Evolutionary conservation across 2,113 vertebrate genomes (phyloP).

Genomic region (Cyanoramphus novaezelandiae): DNA sequence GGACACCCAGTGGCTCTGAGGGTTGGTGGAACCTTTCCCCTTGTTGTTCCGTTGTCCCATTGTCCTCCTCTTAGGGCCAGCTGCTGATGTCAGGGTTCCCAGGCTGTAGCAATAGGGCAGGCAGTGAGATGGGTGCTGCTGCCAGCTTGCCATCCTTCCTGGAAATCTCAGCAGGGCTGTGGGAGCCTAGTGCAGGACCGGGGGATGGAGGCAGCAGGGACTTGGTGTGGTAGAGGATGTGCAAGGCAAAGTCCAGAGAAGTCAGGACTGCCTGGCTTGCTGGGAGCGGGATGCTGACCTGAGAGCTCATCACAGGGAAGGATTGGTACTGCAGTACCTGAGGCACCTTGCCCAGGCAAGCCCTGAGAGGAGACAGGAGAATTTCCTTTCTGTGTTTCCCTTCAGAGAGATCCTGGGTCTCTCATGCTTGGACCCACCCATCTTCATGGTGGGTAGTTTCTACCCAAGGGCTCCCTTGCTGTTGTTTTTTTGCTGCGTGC

Average conservation of each 20-base stretch:
- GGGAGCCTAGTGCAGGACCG: rapidly evolving
- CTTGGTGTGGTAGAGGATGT: not conserved
- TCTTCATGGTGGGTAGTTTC: rapidly evolving
- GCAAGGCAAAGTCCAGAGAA: not conserved
- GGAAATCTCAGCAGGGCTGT: not conserved
- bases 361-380: not conserved
- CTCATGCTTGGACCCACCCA: not conserved
- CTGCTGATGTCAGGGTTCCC: not conserved
- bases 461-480: not conserved
- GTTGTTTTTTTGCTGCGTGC: rapidly evolving
- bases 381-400: not conserved
- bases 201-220: not conserved
- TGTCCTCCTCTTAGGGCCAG: rapidly evolving
- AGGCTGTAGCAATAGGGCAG: not conserved
- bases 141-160: not conserved
- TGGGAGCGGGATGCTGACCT: rapidly evolving
- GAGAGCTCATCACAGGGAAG: rapidly evolving
- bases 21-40: not conserved
- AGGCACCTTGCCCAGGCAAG: not conserved
- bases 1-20: not conserved
- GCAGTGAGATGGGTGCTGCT: not conserved
- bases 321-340: rapidly evolving
- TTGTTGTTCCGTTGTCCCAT: not conserved
- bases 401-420: not conserved
- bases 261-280: rapidly evolving